These are phyloP conservation scores for Pherbina coryleti DNA, from an alignment of 2,888 invertebrate species.

Conservation along the genomic window DNA sequence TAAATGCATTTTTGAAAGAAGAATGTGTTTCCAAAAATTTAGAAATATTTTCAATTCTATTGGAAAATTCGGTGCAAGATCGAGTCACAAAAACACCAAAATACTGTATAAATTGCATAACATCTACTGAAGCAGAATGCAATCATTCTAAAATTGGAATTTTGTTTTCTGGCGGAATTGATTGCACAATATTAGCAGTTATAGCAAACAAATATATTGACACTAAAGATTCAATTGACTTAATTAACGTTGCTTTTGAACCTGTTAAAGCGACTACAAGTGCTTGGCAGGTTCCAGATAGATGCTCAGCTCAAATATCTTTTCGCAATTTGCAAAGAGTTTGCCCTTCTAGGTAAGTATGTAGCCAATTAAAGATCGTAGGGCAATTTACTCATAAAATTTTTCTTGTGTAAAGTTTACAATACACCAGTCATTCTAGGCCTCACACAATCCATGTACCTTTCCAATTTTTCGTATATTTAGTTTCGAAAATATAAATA, in stretches of 20 bases:
- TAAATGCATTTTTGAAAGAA: conserved; percentile 69
- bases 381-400: no score
- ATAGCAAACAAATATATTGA: conserved; percentile 80
- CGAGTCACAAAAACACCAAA: conserved; percentile 75
- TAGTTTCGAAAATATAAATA: no score
- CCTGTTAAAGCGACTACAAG: conserved; percentile 40
- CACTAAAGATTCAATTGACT: conserved; percentile 81
- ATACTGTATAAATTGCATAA: conserved; percentile 75
- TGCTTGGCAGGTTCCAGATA: conserved; percentile 83
- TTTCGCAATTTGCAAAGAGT: conserved; percentile 77
- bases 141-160: conserved; percentile 80
- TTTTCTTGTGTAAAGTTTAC: no score
- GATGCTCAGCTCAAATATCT: conserved; percentile 82
- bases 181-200: conserved; percentile 91
- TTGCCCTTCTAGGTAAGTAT: conserved; percentile 71
- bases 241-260: conserved; percentile 94
- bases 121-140: conserved; percentile 64
- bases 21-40: conserved; percentile 43
- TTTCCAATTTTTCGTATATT: no score
- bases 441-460: no score
- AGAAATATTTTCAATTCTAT: conserved; percentile 69
- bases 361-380: no score
- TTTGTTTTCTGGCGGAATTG: conserved; percentile 96
- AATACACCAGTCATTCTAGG: no score
- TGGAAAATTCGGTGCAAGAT: conserved; percentile 74